Evolutionary conservation across 2,113 vertebrate genomes (phyloP).

Genomic region (Seriola dumerili): DNA sequence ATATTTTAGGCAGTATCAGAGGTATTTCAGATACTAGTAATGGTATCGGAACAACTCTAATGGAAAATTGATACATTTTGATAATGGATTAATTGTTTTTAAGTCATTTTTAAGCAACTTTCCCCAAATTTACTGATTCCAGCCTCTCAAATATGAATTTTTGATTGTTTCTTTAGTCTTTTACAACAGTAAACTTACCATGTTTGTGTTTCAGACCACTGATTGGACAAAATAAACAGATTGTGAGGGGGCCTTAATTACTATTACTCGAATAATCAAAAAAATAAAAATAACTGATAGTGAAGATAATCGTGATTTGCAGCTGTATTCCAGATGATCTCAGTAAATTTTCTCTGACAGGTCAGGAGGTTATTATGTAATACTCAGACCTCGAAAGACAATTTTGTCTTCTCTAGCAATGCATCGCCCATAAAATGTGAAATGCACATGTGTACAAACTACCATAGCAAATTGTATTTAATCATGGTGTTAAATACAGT

Average conservation of each 20-base stretch:
- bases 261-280: neutral
- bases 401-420: neutral
- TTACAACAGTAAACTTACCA: neutral
- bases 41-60: no score
- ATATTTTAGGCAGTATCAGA: no score
- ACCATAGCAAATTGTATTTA: neutral
- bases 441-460: constrained; percentile 3
- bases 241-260: neutral
- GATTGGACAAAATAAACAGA: neutral
- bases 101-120: neutral
- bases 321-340: neutral
- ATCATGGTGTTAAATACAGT: constrained; percentile 11
- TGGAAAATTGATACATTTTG: no score
- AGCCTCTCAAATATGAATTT: neutral
- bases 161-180: neutral
- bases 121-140: neutral
- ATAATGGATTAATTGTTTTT: neutral
- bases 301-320: neutral
- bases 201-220: neutral
- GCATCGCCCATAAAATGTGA: neutral
- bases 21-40: no score
- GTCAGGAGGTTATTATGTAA: neutral
- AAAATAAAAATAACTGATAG: neutral
- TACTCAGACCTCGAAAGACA: no score
- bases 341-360: neutral